Conservation (phyloP, 2,797 vertebrate species). For the Pseudocheirus occidentalis region DNA sequence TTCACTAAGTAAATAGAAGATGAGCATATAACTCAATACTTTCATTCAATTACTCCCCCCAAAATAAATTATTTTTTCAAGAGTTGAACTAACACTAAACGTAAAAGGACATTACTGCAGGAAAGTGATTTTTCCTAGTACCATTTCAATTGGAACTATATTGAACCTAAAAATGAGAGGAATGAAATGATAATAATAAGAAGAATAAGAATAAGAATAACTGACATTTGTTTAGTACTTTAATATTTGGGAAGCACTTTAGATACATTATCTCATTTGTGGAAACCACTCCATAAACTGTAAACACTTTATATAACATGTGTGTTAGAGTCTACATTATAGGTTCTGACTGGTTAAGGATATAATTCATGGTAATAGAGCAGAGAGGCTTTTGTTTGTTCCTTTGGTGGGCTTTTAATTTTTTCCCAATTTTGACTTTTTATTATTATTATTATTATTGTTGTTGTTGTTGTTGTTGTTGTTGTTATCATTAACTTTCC, state of each 20-base stretch:
- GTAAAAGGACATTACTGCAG: background rate
- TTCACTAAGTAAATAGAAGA: background rate
- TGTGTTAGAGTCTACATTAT: background rate
- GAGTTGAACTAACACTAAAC: background rate
- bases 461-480: no score
- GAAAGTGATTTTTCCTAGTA: background rate
- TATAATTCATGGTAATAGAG: background rate
- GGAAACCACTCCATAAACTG: background rate
- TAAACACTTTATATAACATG: background rate
- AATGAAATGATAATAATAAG: background rate
- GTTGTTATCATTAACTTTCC: background rate
- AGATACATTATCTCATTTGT: background rate
- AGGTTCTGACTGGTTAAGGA: background rate
- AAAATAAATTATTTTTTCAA: background rate
- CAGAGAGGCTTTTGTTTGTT: background rate
- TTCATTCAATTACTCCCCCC: background rate
- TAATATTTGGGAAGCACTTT: background rate
- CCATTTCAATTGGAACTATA: background rate
- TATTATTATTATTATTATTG: background rate
- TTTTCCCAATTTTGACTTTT: background rate
- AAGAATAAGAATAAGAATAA: background rate
- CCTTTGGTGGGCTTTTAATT: background rate
- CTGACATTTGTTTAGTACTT: background rate
- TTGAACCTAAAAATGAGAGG: background rate
- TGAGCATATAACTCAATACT: background rate